Evolutionary conservation across 2,888 invertebrate species (phyloP), one percentile per base, ranked within the genome.

Genomic region (Teleiodes luculella): DNA sequence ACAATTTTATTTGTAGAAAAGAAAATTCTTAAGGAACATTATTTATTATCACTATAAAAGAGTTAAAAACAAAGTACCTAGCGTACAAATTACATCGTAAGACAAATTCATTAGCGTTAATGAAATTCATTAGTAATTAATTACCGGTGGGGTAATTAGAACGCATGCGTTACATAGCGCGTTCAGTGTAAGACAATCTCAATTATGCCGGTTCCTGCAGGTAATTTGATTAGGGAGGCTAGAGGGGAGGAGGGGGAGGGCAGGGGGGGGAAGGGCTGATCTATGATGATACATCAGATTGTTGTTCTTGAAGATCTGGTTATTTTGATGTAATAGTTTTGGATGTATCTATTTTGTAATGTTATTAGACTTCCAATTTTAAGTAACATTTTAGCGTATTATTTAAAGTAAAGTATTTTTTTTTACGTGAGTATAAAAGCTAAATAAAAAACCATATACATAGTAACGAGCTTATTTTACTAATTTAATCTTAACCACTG

Each of bases 101-200:
- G 8, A 37, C 18, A 18, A 14, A 39, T 10, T 16, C 16, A 39
- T 39, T 39, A n/a, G 8, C 50, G 55, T 60, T 48, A 47, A 47
- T 47, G 47, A 47, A 47, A 47, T 47, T 48, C 48, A 16, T 48
- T 33, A 48, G 46, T 48, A 48, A 48, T 48, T 48, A 35, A 48
- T 48, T 48, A 35, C 43, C 16, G 31, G 20, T 13, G 3, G 5
- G 49, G 49, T 24, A 49, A 49, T 49, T 49, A 46, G 31, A 46
- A 31, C 31, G 18, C 37, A 48, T 28, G 31, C 48, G 13, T 48
- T 48, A 48, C 45, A 24, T 30, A 31, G 20, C 43, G 31, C 14
- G 31, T 35, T 33, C 54, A 28, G 18, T 48, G 54, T 48, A 49
- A 49, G 41, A 48, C 54, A 50, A 43, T 43, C 48, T 43, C 54